Evolutionary conservation across 2,113 vertebrate genomes (phyloP), one percentile per base, ranked within the genome.

Genomic region (Oryctolagus cuniculus): DNA sequence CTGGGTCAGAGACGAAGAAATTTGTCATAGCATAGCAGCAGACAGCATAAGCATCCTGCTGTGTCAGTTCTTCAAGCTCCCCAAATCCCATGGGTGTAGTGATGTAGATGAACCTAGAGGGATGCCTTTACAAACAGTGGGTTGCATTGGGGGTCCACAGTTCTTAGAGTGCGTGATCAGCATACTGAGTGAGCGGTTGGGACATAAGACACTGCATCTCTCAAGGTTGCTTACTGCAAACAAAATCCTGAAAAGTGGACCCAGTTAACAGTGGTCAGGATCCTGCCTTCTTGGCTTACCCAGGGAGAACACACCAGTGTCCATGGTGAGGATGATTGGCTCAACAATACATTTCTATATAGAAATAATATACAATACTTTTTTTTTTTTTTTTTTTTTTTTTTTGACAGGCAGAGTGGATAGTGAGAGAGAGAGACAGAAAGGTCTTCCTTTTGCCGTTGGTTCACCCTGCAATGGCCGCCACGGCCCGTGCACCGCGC

Each of bases 1-100:
- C 51, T 80, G 85, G 49, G 66, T 91, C 85, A 63, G 89, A 89
- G 89, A 69, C 27, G 44, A 66, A 38, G 81, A 53, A 25, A 38
- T 77, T 94, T 29, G 27, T 67, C 63, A 74, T 4, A 80, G 16
- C 29, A 36, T 38, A 38, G 38, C 6, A 22, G 6, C 6, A n/a
- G 74, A 22, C 6, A 25, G 25, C 8, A 53, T 7, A 19, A 25
- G 15, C 69, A 78, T 78, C 25, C 1, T 10, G 21, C 17, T 51
- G 8, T 2, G 9, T 38, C 38, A 55, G 31, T 29, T 84, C 12
- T 21, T 29, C 0, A 1, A 11, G 29, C 31, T 29, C 24, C 34
- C 63, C 11, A 2, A 17, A 27, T 36, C 29, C 29, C 61, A 4
- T 9, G 17, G 27, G 12, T 12, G 25, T 29, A 75, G 3, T 21